Percentiles rank a stretch among this genome's conserved stretches.
These are phyloP conservation scores for Halcyon badia DNA, from an alignment of 2,797 vertebrate genomes.

Conservation along the genomic window DNA sequence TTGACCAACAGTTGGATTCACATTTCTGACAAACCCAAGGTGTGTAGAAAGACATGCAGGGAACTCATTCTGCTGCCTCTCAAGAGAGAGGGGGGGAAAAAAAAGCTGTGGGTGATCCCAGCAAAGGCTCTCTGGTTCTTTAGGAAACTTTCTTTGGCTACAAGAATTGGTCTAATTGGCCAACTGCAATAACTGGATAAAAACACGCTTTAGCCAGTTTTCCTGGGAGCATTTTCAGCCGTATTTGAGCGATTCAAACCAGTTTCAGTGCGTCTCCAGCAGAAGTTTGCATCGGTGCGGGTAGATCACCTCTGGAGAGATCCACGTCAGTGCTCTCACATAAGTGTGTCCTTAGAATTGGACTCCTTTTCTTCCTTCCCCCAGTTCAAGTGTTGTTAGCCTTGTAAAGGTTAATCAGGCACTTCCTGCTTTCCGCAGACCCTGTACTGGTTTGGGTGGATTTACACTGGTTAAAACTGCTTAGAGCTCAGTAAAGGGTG, in stretches of 20 bases:
- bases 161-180: accelerated
- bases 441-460: accelerated
- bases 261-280: too few relatives aligned
- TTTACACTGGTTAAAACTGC: background rate
- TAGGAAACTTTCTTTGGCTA: background rate
- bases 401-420: background rate
- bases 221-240: background rate
- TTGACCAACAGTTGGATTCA: background rate
- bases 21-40: background rate
- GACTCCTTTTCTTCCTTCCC: too few relatives aligned
- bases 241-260: too few relatives aligned
- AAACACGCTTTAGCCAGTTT: accelerated
- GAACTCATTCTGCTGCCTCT: background rate
- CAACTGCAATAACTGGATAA: too few relatives aligned
- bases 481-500: accelerated
- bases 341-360: accelerated
- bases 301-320: background rate
- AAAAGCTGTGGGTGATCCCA: background rate
- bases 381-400: background rate
- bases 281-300: background rate
- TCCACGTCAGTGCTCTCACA: accelerated
- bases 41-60: background rate
- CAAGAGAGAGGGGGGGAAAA: too few relatives aligned
- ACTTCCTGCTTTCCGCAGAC: background rate
- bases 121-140: background rate